Base-by-base conservation (phyloP, 2,797 vertebrate genomes). In the Crypturellus tataupa region DNA sequence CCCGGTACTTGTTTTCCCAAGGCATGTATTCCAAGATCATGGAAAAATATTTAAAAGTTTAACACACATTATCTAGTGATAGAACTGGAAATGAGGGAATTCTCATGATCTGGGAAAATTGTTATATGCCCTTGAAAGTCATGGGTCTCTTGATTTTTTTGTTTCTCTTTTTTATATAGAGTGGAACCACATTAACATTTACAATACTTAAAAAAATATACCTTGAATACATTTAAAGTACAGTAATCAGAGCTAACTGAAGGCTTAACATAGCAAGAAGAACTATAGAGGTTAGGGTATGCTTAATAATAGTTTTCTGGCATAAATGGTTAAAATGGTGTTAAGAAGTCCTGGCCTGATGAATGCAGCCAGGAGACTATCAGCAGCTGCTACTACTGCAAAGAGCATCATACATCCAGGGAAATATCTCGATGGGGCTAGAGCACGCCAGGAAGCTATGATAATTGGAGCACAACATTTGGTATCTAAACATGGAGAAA, bases 1-100 rank as follows among this genome's bases (percentile, higher is more conserved):
- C 87, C 94, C 97, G 96, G 93, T 97, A 95, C 94, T 97, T 97
- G 92, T 97, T 97, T 97, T 98, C 95, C 96, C 97, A 97, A 96
- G 94, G 92, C 27, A 16, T 80, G 17, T 18, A 90, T 94, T 81
- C 90, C 82, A 96, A 29, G 90, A 89, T 95, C 92, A 92, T 91
- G 84, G 94, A 97, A 97, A 97, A 97, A 85, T 91, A 93, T 93
- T 94, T 94, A 94, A 92, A 97, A 80, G 94, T 96, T 97, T 93
- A 97, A 96, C 97, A 97, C 95, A 94, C 97, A 96, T 93, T 53
- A 94, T 92, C 55, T 88, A 92, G 95, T 85, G 62, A 68, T 33
- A 71, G 91, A 81, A 75, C 47, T 96, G 88, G 95, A 95, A 96
- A 93, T 79, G 96, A 97, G 95, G 85, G 90, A 29, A 76, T 81